These are phyloP conservation scores for Progne subis DNA, from an alignment of 2,113 vertebrate genomes.

Conservation along the genomic window DNA sequence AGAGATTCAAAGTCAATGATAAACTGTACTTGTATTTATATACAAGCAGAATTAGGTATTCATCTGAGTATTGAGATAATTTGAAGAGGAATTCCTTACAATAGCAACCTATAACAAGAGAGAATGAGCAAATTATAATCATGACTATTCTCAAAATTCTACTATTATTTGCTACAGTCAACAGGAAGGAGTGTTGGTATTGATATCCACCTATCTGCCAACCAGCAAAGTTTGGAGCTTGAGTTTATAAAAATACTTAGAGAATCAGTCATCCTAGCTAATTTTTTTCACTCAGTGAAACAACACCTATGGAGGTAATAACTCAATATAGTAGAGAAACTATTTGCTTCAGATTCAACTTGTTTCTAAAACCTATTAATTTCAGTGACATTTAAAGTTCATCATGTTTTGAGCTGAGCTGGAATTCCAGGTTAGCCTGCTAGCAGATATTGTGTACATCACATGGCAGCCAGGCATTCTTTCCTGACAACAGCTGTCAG, in stretches of 20 bases:
- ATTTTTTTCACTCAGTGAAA: not conserved
- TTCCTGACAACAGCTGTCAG: not conserved
- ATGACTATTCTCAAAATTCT: not conserved
- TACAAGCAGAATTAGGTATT: conserved; percentile 15
- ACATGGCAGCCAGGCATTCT: not conserved
- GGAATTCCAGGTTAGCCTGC: not conserved
- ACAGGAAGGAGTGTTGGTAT: not conserved
- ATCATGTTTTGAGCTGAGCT: not conserved
- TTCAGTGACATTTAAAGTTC: not conserved
- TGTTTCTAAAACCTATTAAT: not conserved
- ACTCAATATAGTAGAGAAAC: not conserved
- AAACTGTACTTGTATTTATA: conserved; percentile 61
- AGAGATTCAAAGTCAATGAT: conserved; percentile 51
- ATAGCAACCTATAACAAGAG: not conserved
- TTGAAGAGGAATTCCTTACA: not conserved
- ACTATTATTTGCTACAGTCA: not conserved
- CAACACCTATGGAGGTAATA: not conserved
- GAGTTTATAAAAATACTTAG: not conserved
- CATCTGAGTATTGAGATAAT: not conserved
- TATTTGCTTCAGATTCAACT: not conserved
- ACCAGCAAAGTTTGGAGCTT: not conserved
- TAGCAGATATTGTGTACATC: not conserved
- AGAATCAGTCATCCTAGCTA: not conserved
- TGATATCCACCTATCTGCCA: not conserved
- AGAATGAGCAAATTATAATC: not conserved